Conservation (phyloP, 1,140 invertebrate species). For the Zaprionus tsacasi region DNA sequence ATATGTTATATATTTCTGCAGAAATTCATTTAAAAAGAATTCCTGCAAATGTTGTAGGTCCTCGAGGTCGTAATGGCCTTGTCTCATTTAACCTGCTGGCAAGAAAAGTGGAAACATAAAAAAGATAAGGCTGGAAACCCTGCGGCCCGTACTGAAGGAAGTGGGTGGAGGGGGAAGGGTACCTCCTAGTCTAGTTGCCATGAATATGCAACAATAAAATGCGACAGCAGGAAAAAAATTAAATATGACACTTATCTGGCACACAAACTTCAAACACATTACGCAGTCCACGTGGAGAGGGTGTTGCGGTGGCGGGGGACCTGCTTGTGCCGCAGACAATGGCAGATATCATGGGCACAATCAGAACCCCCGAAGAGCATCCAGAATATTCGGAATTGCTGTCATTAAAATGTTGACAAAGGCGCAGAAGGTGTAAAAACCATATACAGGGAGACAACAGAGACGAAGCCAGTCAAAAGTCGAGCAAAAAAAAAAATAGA, state of each 20-base stretch:
- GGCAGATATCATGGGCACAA: constrained; percentile 66
- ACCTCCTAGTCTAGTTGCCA: constrained; percentile 22
- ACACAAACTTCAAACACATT: constrained; percentile 64
- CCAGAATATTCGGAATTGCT: constrained; percentile 75
- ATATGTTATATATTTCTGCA: background rate
- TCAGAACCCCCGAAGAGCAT: constrained; percentile 45
- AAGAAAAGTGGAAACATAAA: constrained; percentile 69
- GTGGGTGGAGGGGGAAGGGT: too few relatives aligned
- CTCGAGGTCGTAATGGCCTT: constrained; percentile 18
- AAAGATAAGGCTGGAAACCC: constrained; percentile 54
- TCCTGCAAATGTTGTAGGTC: background rate
- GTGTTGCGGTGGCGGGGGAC: background rate
- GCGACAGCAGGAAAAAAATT: constrained; percentile 58
- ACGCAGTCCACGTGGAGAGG: constrained; percentile 5
- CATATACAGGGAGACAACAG: constrained; percentile 19
- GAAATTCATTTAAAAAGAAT: background rate
- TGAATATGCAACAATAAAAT: constrained; percentile 78
- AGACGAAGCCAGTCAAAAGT: constrained; percentile 17
- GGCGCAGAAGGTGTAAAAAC: constrained; percentile 77
- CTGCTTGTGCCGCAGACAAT: constrained; percentile 52
- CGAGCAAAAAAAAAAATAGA: constrained; percentile 16
- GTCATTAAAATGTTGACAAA: constrained; percentile 84
- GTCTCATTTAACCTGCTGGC: constrained; percentile 36
- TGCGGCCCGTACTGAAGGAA: background rate
- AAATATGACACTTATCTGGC: constrained; percentile 75